phyloP scores from a whole-genome alignment of 2,113 vertebrate genomes.

The Eleginops maclovinus region DNA sequence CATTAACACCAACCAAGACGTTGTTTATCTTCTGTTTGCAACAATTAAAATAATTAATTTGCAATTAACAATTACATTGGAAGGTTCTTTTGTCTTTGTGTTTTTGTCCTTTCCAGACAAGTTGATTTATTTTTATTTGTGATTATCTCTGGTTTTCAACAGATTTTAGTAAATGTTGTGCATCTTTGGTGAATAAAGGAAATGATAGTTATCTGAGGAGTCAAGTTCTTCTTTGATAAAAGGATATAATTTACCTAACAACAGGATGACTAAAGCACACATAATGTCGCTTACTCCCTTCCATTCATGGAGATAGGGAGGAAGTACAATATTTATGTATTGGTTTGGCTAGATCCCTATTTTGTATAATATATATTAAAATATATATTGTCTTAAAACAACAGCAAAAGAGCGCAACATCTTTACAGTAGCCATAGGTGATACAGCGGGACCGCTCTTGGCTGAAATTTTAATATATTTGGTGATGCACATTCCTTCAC shows the following conservation, averaged over 20 bases:
- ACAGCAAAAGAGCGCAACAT: background rate
- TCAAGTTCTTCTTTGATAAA: background rate
- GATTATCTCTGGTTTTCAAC: background rate
- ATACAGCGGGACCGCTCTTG: too few relatives aligned
- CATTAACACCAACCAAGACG: background rate
- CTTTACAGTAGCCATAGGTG: too few relatives aligned
- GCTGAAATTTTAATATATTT: background rate
- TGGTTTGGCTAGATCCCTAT: background rate
- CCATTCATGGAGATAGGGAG: background rate
- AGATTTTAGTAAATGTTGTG: background rate
- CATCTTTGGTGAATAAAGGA: conserved; percentile 1
- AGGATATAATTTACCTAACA: background rate
- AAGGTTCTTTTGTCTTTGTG: background rate
- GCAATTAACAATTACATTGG: background rate
- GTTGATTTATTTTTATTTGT: too few relatives aligned
- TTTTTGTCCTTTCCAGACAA: background rate
- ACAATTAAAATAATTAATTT: background rate
- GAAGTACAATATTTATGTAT: background rate
- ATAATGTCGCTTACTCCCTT: background rate
- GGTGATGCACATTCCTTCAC: background rate
- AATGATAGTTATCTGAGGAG: background rate
- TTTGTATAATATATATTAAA: background rate
- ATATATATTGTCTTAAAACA: background rate
- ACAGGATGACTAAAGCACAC: background rate
- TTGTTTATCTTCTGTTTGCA: background rate